Evolutionary conservation across 1,140 invertebrate species (phyloP).

Genomic region (Saxidomus purpurata): DNA sequence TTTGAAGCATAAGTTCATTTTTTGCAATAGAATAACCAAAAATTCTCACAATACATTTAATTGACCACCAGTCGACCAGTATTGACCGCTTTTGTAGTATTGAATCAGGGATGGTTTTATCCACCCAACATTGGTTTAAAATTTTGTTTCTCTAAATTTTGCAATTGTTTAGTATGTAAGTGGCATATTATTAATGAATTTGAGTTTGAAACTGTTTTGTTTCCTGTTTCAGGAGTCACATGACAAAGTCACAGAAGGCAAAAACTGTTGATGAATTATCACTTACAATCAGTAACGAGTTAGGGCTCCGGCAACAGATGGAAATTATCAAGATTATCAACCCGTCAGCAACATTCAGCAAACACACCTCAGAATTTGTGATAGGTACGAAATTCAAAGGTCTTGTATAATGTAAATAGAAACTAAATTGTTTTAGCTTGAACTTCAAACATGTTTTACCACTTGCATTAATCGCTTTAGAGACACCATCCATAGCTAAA

Average conservation of each 20-base stretch:
- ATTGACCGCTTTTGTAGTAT: too few relatives aligned
- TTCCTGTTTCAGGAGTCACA: constrained; percentile 31
- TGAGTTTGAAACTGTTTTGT: background rate
- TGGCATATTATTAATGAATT: background rate
- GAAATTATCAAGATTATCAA: constrained; percentile 52
- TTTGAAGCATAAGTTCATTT: too few relatives aligned
- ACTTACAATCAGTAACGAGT: constrained; percentile 50
- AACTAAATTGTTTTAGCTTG: background rate
- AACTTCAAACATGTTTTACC: too few relatives aligned
- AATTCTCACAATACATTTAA: too few relatives aligned
- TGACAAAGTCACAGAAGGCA: constrained; percentile 33
- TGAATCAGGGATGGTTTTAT: too few relatives aligned
- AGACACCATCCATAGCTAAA: too few relatives aligned
- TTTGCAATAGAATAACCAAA: too few relatives aligned
- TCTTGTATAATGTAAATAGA: background rate
- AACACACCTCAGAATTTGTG: constrained; percentile 38
- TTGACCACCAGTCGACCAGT: too few relatives aligned
- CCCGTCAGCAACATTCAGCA: constrained; percentile 36
- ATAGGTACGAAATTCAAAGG: constrained; percentile 7
- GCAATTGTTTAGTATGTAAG: too few relatives aligned
- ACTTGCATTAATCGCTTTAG: too few relatives aligned
- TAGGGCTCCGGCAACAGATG: constrained; percentile 49
- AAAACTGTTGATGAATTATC: constrained; percentile 50
- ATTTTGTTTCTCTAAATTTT: too few relatives aligned
- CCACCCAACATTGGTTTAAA: too few relatives aligned